Base-by-base conservation (phyloP, 2,888 invertebrate species). In the Agrochola lychnidis region DNA sequence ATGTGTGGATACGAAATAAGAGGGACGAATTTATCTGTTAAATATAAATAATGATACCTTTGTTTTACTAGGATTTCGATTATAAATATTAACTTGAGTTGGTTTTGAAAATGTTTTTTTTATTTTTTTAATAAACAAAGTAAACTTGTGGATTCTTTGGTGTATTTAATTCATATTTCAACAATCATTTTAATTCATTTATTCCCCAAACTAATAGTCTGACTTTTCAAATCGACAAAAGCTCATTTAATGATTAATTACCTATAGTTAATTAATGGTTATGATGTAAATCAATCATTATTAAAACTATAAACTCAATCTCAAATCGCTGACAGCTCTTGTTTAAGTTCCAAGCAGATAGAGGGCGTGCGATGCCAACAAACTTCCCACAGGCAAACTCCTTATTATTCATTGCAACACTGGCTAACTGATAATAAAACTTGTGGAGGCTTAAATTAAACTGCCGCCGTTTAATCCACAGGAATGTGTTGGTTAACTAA, bases 381-480 rank as follows among this genome's bases (percentile, higher is more conserved):
- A 91, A 92, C 88, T 92, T 89, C 63, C 74, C 86, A 87, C 88
- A 85, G 80, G 87, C 85, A 88, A 91, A 90, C 93, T 93, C 89
- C 89, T 94, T 93, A 93, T 93, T 94, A 94, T 94, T 94, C 94
- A 94, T 92, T 90, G 91, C 92, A 92, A 91, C 91, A 90, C 87
- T 88, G 88, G 89, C 91, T 92, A 93, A 92, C 92, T 93, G 93
- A 94, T 94, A 94, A 92, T 93, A 93, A 93, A 94, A 94, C 92
- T 94, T 92, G 89, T 83, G 90, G 90, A 89, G 88, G 88, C 88
- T 91, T 91, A 90, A 92, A 93, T 92, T 91, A 89, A 90, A 91
- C 89, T 89, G 88, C 87, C 85, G 85, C 84, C 87, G 86, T 88
- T 92, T 91, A 89, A 91, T 91, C 88, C 78, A 78, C 75, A 71